Base-by-base conservation (phyloP, 2,888 invertebrate genomes). In the Epinotia brunnichana region DNA sequence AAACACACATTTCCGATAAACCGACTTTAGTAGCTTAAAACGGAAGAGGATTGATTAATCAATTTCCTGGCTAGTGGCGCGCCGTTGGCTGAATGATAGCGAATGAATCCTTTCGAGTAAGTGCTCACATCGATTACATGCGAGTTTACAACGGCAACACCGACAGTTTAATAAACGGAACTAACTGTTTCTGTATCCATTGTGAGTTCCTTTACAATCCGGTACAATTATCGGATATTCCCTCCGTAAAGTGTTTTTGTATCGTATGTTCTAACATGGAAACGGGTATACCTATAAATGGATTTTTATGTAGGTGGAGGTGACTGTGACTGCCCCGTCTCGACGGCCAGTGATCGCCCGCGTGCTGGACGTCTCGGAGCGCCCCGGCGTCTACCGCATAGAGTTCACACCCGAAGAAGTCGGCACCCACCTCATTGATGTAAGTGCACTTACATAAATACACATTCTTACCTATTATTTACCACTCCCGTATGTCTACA, bases 391-490 rank as follows among this genome's bases (percentile, higher is more conserved):
- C 77, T 98, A 97, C 92, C 96, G 97, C 79, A 96, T 98, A 79
- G 97, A 99, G 90, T 99, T 99, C 91, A 96, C 97, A 56, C 98
- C 98, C 9, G 96, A 95, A 64, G 98, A 98, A 94, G 98, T 99
- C 79, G 99, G 99, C 81, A 98, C 98, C 76, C 98, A 99, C 90
- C 95, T 98, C 75, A 96, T 99, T 81, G 98, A 98, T 91, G 97
- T 98, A 83, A 95, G 94, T 81, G 53, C 24, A 17, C 3, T 19
- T 19, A 24, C 19, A 4, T 21, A 13, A 13, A 11, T 24, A 5
- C 10, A 10, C 21, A 13, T 56, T 24, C 11, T 9, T 54, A 19
- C 4, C 35, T 2, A 54, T 13, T 56, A 19, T 24, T 13, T 56
- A 56, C 56, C 56, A 5, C 21, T 56, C 21, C 7, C 57, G 44